Percentiles rank a stretch among this genome's conserved stretches.
These are phyloP conservation scores for Andrena trimmerana DNA, from an alignment of 2,888 invertebrate genomes.

Conservation along the genomic window DNA sequence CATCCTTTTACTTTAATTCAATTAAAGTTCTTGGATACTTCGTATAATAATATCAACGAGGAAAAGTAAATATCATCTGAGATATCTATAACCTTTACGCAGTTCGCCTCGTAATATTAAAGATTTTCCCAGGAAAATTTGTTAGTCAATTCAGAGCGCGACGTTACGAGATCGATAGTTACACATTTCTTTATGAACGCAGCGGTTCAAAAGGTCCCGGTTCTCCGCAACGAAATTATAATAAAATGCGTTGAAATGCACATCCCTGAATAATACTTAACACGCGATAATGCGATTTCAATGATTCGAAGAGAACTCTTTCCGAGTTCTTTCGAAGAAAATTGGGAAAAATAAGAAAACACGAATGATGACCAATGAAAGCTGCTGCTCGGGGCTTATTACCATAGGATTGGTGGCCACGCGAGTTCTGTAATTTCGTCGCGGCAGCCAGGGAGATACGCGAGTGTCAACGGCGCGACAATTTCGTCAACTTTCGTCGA, in stretches of 20 bases:
- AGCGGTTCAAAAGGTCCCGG: too few species aligned
- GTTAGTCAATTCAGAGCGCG: too few species aligned
- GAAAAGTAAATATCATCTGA: not conserved
- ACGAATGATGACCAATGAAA: slow-evolving; percentile 9
- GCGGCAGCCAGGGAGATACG: not conserved
- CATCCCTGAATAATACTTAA: too few species aligned
- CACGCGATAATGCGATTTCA: too few species aligned
- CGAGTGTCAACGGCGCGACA: not conserved
- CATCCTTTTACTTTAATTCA: too few species aligned
- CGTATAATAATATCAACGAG: not conserved
- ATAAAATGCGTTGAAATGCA: too few species aligned
- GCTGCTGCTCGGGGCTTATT: not conserved
- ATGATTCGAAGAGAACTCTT: not conserved
- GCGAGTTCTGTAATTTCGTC: not conserved
- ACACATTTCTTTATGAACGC: too few species aligned
- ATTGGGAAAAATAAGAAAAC: not conserved
- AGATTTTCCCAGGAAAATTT: not conserved
- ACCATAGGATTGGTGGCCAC: slow-evolving; percentile 17
- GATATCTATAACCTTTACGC: not conserved
- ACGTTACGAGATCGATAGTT: too few species aligned
- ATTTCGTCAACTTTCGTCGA: not conserved
- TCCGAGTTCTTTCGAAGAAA: not conserved
- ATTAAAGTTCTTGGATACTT: not conserved
- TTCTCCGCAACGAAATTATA: too few species aligned
- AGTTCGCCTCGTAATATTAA: not conserved